Percentiles rank a stretch among this genome's conserved stretches.
These are phyloP conservation scores for Ageneiosus marmoratus DNA, from an alignment of 2,113 vertebrate species.

Conservation along the genomic window DNA sequence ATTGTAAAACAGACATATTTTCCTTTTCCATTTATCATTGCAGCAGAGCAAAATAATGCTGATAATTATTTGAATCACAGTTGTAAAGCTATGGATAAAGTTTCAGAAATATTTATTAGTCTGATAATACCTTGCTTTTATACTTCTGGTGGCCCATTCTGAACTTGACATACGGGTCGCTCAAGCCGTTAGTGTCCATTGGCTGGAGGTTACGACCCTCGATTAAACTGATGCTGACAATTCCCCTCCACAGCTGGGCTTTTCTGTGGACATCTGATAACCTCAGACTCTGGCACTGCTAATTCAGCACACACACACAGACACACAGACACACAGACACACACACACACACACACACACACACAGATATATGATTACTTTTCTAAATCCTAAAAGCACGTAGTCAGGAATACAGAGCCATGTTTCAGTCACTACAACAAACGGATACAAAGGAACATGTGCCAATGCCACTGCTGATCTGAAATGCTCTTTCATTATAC, in stretches of 20 bases:
- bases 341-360: constrained; percentile 7
- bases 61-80: background rate
- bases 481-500: background rate
- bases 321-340: constrained; percentile 42
- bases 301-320: constrained; percentile 46
- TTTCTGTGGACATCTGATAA: constrained; percentile 92
- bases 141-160: constrained; percentile 94
- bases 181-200: constrained; percentile 90
- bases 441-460: background rate
- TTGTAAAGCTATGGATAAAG: background rate
- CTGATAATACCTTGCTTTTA: constrained; percentile 88
- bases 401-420: background rate
- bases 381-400: background rate
- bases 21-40: too few species aligned
- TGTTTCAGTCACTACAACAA: background rate
- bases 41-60: background rate
- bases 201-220: constrained; percentile 87
- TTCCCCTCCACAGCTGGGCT: constrained; percentile 92
- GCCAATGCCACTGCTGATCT: background rate
- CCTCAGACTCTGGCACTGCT: constrained; percentile 89
- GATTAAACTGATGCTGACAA: constrained; percentile 92
- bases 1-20: background rate
- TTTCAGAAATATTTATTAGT: background rate
- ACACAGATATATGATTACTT: background rate
- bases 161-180: constrained; percentile 96